Evolutionary conservation across 2,888 invertebrate species (phyloP), one percentile per base, ranked within the genome.

Genomic region (Cataglyphis cursor): DNA sequence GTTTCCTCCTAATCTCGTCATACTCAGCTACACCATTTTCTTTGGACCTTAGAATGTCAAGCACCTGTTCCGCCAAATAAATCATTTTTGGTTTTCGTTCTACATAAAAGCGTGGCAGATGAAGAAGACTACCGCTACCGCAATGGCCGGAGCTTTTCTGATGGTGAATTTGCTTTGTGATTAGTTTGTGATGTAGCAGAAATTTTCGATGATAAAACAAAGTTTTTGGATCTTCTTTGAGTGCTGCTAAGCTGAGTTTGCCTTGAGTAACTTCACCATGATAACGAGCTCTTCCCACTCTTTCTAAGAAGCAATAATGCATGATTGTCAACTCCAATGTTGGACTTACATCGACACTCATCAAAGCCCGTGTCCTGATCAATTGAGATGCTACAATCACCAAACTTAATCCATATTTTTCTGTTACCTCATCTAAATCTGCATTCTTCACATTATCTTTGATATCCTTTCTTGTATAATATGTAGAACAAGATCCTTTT

Each of bases 261-360:
- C 97, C 97, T 76, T 96, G 96, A 0, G 97, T 97, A 6, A 96
- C 95, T 95, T 97, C 97, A 0, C 98, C 97, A 88, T 96, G 96
- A 87, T 96, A 95, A 54, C 98, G 95, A 0, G 97, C 95, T 84
- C 97, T 96, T 1, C 97, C 98, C 51, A 98, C 96, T 90, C 97
- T 95, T 94, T 98, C 98, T 82, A 98, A 94, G 51, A 98, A 95
- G 90, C 97, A 96, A 92, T 97, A 98, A 83, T 96, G 96, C n/a
- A 96, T 93, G 6, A 95, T 90, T 4, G 95, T 95, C 15, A 97
- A 89, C 51, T 96, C 96, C 0, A 95, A 92, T n/a, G 93, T 93
- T 31, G 95, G 95, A 87, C 95, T 95, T 2, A 96, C 94, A 83
- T 96, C 94, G 1, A 95, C 94, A 12, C 96, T 96, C 66, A 96